Percentiles rank a stretch among this genome's conserved stretches.
phyloP scores from a whole-genome alignment of 2,888 invertebrate genomes.

The Ganaspis brasiliensis region DNA sequence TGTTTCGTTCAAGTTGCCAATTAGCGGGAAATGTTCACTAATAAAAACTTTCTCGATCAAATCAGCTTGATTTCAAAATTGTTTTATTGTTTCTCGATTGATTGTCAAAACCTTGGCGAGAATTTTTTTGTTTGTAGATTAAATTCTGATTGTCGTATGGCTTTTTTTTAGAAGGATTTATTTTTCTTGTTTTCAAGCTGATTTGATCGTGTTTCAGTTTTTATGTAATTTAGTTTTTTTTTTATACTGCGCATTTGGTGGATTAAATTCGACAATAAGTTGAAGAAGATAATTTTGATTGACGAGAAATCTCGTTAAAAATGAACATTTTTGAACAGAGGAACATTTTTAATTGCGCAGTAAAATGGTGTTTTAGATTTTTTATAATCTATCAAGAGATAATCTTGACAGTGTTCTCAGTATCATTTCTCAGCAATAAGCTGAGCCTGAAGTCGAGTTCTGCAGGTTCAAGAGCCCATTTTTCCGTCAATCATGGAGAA shows the following conservation, averaged over 20 bases:
- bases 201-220: not conserved
- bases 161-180: not conserved
- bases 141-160: constrained; percentile 11
- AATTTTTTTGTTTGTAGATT: not conserved
- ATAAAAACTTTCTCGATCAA: not conserved
- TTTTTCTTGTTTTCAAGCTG: not conserved
- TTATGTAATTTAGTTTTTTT: no score
- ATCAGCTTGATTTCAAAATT: not conserved
- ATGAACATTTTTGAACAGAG: not conserved
- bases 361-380: no score
- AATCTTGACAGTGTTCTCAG: constrained; percentile 76
- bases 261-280: no score
- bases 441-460: constrained; percentile 78
- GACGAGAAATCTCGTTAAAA: not conserved
- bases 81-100: not conserved
- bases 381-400: constrained; percentile 75
- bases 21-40: not conserved
- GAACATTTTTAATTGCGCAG: not conserved
- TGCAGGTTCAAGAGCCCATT: constrained; percentile 79
- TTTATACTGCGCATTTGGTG: no score
- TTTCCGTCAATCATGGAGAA: constrained; percentile 81
- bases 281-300: not conserved
- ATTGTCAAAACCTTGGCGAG: not conserved
- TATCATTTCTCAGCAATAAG: constrained; percentile 76
- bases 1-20: constrained; percentile 2